These are phyloP conservation scores for Hirundo rustica DNA, from an alignment of 2,797 vertebrate species.

Conservation along the genomic window DNA sequence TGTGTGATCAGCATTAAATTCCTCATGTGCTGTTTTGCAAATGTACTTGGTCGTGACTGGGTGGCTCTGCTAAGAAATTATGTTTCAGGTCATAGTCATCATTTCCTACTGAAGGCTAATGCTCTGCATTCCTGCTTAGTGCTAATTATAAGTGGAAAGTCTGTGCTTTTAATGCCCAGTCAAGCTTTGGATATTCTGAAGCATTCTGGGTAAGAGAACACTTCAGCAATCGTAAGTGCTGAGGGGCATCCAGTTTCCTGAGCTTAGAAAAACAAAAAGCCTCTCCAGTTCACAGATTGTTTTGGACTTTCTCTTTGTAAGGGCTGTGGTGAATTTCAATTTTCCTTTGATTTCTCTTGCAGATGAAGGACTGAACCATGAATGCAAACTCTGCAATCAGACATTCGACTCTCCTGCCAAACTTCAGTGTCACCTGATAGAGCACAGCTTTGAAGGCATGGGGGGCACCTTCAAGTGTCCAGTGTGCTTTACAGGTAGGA, in stretches of 20 bases:
- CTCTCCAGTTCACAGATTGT: not conserved
- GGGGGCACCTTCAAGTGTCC: conserved; percentile 99
- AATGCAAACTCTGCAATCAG: conserved; percentile 98
- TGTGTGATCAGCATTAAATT: not conserved
- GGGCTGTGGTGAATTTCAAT: conserved; percentile 11
- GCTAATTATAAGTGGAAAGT: not conserved
- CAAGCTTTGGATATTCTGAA: not conserved
- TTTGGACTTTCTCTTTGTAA: not conserved
- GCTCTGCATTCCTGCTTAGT: not conserved
- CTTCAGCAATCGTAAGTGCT: not conserved
- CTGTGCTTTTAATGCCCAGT: not conserved
- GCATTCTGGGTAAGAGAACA: not conserved
- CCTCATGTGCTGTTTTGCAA: not conserved
- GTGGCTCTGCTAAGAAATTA: not conserved
- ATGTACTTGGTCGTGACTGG: not conserved
- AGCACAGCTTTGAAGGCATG: conserved; percentile 99
- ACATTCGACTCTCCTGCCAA: conserved; percentile 98
- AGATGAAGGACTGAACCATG: conserved; percentile 98
- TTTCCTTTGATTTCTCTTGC: conserved; percentile 28
- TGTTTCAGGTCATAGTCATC: not conserved
- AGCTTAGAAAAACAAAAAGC: not conserved
- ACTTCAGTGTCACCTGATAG: conserved; percentile 98
- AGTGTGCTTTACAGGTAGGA: conserved; percentile 94
- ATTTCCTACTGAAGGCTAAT: not conserved
- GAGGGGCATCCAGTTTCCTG: not conserved